Conservation (phyloP, 2,888 invertebrate genomes). For the Callyntrura sp. region DNA sequence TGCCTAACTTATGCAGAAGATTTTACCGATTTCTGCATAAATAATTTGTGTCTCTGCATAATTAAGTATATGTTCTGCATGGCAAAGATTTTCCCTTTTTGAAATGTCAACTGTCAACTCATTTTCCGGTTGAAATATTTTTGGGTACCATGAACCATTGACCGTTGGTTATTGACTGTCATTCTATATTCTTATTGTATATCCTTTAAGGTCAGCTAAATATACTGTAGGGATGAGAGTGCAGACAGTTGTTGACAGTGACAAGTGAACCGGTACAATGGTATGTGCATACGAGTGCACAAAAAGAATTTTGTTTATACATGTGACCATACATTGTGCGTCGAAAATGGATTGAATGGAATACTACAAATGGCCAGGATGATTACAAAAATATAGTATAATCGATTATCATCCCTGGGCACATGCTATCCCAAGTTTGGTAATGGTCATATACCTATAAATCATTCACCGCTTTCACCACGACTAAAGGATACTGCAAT, state of each 20-base stretch:
- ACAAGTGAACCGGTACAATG: conserved; percentile 1
- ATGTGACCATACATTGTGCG: no score
- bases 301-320: not conserved
- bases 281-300: not conserved
- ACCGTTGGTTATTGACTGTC: conserved; percentile 7
- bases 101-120: conserved; percentile 24
- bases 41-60: no score
- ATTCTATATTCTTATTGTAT: not conserved
- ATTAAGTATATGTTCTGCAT: no score
- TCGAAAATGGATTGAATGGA: no score
- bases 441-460: no score
- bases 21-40: no score
- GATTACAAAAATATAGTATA: not conserved
- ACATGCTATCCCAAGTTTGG: not conserved
- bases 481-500: not conserved
- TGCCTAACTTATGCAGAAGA: no score
- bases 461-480: no score
- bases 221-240: not conserved
- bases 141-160: not conserved
- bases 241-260: not conserved
- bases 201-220: not conserved
- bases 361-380: not conserved
- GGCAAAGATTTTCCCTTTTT: no score
- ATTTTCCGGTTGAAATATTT: conserved; percentile 27
- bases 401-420: not conserved